phyloP scores from a whole-genome alignment of 2,797 vertebrate species.

The Brachyalestes nurse region DNA sequence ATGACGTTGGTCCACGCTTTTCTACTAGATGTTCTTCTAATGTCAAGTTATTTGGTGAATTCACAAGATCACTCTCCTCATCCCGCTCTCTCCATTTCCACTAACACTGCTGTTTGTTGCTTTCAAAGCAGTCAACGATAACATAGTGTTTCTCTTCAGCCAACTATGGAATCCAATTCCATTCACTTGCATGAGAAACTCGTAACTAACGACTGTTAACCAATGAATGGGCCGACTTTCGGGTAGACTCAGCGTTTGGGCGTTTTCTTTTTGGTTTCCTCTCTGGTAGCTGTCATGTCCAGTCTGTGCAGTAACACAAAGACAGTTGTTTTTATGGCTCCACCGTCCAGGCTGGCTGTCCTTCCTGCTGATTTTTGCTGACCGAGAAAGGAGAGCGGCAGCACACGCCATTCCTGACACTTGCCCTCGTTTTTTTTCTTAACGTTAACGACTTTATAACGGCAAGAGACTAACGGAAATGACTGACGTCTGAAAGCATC shows the following conservation, averaged over 20 bases:
- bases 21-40: neutral
- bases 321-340: neutral
- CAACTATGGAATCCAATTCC: constrained; percentile 1
- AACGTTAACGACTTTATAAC: constrained; percentile 80
- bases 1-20: too few relatives aligned
- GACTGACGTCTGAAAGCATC: constrained; percentile 87
- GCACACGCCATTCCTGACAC: constrained; percentile 78
- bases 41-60: neutral
- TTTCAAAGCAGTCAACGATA: neutral
- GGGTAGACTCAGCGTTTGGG: constrained; percentile 31
- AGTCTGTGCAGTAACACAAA: neutral
- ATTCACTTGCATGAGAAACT: constrained; percentile 23
- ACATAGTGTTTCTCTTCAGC: constrained; percentile 1
- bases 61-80: neutral
- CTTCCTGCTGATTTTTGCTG: constrained; percentile 61
- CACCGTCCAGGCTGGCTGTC: constrained; percentile 47
- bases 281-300: neutral
- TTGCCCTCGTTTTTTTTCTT: constrained; percentile 72
- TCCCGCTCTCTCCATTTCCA: neutral
- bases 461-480: constrained; percentile 80
- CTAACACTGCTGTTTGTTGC: constrained; percentile 5
- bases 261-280: neutral
- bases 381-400: constrained; percentile 29
- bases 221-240: constrained; percentile 54
- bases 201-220: constrained; percentile 54